These are phyloP conservation scores for Hermetia illucens DNA, from an alignment of 1,140 invertebrate species.

Conservation along the genomic window DNA sequence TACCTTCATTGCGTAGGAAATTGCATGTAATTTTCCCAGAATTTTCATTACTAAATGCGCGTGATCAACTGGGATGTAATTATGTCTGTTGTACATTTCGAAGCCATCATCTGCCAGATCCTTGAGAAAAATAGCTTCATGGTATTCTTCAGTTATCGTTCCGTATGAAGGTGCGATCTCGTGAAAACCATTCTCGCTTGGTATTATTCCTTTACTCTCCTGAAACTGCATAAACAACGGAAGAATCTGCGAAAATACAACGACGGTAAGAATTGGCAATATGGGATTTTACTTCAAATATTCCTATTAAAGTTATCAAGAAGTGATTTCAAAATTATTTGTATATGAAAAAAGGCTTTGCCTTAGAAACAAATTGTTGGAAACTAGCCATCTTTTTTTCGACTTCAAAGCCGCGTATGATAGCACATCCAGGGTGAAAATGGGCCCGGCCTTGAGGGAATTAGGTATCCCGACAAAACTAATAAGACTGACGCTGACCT, in stretches of 20 bases:
- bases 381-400: too few relatives aligned
- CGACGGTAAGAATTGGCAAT: too few relatives aligned
- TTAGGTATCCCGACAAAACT: too few relatives aligned
- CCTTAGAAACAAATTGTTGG: too few relatives aligned
- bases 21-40: conserved; percentile 39
- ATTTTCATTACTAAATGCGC: conserved; percentile 30
- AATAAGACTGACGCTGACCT: too few relatives aligned
- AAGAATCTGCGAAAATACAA: conserved; percentile 12
- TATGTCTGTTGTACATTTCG: conserved; percentile 30
- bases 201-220: conserved; percentile 12
- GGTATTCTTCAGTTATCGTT: conserved; percentile 17
- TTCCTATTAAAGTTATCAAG: too few relatives aligned
- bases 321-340: too few relatives aligned
- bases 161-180: conserved; percentile 29
- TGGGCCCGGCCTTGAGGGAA: too few relatives aligned
- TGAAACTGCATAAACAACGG: conserved; percentile 26
- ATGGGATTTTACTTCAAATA: too few relatives aligned
- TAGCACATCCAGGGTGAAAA: too few relatives aligned
- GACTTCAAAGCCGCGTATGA: too few relatives aligned
- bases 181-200: conserved; percentile 15
- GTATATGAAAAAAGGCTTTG: too few relatives aligned
- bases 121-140: conserved; percentile 37
- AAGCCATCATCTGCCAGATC: conserved; percentile 34
- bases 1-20: conserved; percentile 33
- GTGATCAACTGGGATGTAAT: conserved; percentile 30